Conservation (phyloP, 2,888 invertebrate genomes). For the Drosophila phalerata region DNA sequence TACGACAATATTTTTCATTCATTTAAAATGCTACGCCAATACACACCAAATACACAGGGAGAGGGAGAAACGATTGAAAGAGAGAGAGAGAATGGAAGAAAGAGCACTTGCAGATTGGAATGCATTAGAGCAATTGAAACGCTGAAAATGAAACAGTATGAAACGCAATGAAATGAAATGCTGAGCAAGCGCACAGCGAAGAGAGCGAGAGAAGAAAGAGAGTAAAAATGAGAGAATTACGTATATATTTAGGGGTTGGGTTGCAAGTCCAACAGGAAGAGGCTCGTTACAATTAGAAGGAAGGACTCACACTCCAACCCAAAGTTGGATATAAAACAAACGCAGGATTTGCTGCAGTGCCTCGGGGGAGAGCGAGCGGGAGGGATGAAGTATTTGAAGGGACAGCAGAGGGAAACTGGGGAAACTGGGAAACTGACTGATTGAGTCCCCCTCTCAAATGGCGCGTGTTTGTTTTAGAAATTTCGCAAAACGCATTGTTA, state of each 20-base stretch:
- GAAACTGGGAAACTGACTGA: slow-evolving; percentile 26
- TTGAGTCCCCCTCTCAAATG: slow-evolving; percentile 53
- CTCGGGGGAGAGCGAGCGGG: neutral
- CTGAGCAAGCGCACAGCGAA: slow-evolving; percentile 52
- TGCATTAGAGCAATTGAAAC: slow-evolving; percentile 13
- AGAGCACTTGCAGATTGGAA: slow-evolving; percentile 12
- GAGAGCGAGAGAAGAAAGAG: neutral
- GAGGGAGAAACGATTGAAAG: neutral
- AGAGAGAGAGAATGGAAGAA: slow-evolving; percentile 1
- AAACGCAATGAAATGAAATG: slow-evolving; percentile 37
- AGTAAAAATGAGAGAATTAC: slow-evolving; percentile 10
- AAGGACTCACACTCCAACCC: slow-evolving; percentile 1
- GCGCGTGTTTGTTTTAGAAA: slow-evolving; percentile 75
- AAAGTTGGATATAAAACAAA: slow-evolving; percentile 17
- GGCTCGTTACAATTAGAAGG: slow-evolving; percentile 66
- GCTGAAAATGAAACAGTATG: slow-evolving; percentile 29
- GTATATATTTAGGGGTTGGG: slow-evolving; percentile 55
- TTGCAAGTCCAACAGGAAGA: slow-evolving; percentile 73
- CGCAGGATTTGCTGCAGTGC: slow-evolving; percentile 63
- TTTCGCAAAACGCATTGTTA: slow-evolving; percentile 71
- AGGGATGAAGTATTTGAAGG: neutral
- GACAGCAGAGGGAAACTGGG: neutral
- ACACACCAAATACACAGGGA: slow-evolving; percentile 30
- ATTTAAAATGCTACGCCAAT: slow-evolving; percentile 77
- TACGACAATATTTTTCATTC: slow-evolving; percentile 81